A percentile compares a stretch with the other conserved stretches of the same genome.
phyloP scores from a whole-genome alignment of 2,888 invertebrate species.

The Pantelozetes paolii region DNA sequence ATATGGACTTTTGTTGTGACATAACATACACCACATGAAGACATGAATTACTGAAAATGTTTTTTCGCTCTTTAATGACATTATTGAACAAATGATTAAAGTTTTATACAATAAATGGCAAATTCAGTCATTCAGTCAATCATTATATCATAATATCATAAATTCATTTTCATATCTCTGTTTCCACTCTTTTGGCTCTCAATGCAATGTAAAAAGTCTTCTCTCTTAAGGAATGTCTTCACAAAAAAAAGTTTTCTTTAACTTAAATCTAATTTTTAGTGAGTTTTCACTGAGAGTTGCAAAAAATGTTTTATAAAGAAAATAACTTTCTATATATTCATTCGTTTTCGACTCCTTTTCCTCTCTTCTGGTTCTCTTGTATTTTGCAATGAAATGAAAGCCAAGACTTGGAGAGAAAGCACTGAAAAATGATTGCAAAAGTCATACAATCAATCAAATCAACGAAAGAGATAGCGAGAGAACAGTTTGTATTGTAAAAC shows the following conservation, averaged over 20 bases:
- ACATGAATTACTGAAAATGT: slow-evolving; percentile 5
- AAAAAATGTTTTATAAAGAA: slow-evolving; percentile 25
- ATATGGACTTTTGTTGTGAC: neutral
- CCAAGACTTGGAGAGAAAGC: neutral
- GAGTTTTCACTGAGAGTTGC: neutral
- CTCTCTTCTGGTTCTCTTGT: neutral
- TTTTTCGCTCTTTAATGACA: slow-evolving; percentile 4
- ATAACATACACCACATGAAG: neutral
- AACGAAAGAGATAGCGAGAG: slow-evolving; percentile 24
- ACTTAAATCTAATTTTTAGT: slow-evolving; percentile 29
- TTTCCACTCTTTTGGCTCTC: slow-evolving; percentile 27
- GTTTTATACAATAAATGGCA: slow-evolving; percentile 29
- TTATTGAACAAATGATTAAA: slow-evolving; percentile 19
- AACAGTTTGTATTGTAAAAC: slow-evolving; percentile 16
- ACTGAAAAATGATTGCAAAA: slow-evolving; percentile 19
- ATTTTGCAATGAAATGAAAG: slow-evolving; percentile 17
- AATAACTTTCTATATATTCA: slow-evolving; percentile 30
- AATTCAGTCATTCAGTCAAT: neutral
- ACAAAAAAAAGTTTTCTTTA: slow-evolving; percentile 2
- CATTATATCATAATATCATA: neutral
- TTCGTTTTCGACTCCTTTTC: neutral
- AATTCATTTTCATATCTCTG: slow-evolving; percentile 19
- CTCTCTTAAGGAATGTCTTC: neutral
- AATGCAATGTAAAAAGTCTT: neutral
- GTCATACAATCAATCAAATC: slow-evolving; percentile 30